Evolutionary conservation across 92 coral and sea anemone species (phyloP).

Genomic region (Plumapathes pennacea): DNA sequence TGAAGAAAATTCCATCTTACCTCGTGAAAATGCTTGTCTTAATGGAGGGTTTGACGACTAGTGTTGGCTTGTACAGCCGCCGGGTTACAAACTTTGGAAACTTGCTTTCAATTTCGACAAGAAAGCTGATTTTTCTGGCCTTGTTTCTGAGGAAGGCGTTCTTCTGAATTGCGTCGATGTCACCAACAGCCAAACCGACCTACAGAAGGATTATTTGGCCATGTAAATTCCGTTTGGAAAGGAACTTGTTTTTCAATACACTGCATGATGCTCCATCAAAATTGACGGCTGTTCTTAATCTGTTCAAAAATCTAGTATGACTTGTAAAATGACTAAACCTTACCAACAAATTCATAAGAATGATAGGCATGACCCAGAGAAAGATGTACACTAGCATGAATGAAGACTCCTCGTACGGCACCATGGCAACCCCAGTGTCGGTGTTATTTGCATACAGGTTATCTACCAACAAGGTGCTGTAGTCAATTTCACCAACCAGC

Average conservation of each 20-base stretch:
- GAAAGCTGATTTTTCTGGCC: constrained; percentile 12
- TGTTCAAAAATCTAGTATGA: no score
- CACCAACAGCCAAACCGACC: constrained; percentile 79
- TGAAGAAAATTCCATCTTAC: no score
- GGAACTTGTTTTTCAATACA: no score
- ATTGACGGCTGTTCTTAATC: no score
- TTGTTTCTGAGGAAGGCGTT: constrained; percentile 52
- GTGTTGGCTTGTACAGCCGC: constrained; percentile 30
- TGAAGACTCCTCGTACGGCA: constrained; percentile 37
- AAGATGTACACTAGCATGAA: constrained; percentile 37
- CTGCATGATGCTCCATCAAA: no score
- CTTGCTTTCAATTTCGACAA: constrained; percentile 21
- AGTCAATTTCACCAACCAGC: constrained; percentile 85
- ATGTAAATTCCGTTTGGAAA: no score
- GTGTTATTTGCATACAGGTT: background rate
- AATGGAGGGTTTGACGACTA: constrained; percentile 9
- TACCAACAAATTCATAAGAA: constrained; percentile 51
- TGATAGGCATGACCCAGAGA: constrained; percentile 50
- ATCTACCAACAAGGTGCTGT: constrained; percentile 60
- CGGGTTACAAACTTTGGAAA: constrained; percentile 43
- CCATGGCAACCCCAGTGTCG: background rate
- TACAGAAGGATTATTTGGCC: no score
- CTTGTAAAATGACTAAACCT: no score
- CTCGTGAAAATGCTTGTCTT: constrained; percentile 4
- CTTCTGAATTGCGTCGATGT: constrained; percentile 60